Evolutionary conservation across 2,888 invertebrate species (phyloP), one percentile per base, ranked within the genome.

Genomic region (Habrosyne pyritoides): DNA sequence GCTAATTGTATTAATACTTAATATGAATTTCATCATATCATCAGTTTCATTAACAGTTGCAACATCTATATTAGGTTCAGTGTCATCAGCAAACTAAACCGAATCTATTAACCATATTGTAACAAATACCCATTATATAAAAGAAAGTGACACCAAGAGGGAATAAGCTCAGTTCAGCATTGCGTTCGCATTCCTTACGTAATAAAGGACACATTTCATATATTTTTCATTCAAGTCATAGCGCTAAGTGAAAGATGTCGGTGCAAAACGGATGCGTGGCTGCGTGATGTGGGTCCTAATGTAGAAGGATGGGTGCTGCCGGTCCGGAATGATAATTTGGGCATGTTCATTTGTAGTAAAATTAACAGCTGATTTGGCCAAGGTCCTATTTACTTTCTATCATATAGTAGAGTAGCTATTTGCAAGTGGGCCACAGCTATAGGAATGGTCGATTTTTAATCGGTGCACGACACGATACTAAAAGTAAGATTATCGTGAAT

Each of bases 181-280:
- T 81, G 79, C 76, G 81, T 79, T 83, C 79, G 77, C 79, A 86
- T 85, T 86, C 83, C 84, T 89, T 90, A 89, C 86, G 84, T 91
- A 89, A 89, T 75, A 79, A 66, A 76, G 79, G 75, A 64, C 77
- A 81, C 84, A 81, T 87, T 88, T 86, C 85, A 77, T 85, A 66
- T 71, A 78, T 81, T 86, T 77, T 73, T 73, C 63, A 91, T 91
- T 86, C 91, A 53, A 65, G 71, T 79, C 89, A 77, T 78, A 77
- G 59, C 54, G 55, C 54, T 59, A 77, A 88, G 91, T 91, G 91
- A 91, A 91, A 91, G 91, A 91, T 90, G 87, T 84, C 71, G 77
- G 72, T 69, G 77, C 81, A 84, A 86, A 87, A 89, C 91, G 91
- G 90, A 91, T 90, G 84, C 86, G 56, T 53, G 61, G 2, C 48